These are phyloP conservation scores for Pontoporia blainvillei DNA, from an alignment of 2,113 vertebrate species.

Conservation along the genomic window DNA sequence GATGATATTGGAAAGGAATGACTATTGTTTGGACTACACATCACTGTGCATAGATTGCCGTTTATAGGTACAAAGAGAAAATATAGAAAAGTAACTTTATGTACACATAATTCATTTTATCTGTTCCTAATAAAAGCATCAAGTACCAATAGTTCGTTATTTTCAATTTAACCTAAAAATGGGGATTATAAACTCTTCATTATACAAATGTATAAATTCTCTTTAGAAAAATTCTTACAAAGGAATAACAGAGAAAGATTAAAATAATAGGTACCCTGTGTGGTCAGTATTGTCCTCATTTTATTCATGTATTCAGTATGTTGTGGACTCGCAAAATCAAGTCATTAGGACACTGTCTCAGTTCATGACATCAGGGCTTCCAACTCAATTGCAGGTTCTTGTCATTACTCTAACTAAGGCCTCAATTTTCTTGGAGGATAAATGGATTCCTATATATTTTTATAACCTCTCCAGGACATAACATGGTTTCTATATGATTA, in stretches of 20 bases:
- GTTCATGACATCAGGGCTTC: constrained; percentile 21
- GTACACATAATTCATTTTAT: not conserved
- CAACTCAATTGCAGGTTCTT: constrained; percentile 25
- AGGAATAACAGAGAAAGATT: not conserved
- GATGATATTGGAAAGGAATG: not conserved
- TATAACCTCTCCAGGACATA: constrained; percentile 38
- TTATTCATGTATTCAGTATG: constrained; percentile 35
- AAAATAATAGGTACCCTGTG: not conserved
- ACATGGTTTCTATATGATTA: constrained; percentile 51
- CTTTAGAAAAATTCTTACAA: constrained; percentile 16
- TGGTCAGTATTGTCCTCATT: constrained; percentile 34
- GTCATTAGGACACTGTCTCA: constrained; percentile 25
- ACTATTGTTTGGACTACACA: not conserved
- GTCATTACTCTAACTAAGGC: constrained; percentile 45
- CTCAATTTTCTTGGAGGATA: constrained; percentile 47
- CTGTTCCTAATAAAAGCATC: not conserved
- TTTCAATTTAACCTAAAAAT: constrained; percentile 22
- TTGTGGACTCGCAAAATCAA: constrained; percentile 34
- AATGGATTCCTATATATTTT: constrained; percentile 63
- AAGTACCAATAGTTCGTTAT: not conserved
- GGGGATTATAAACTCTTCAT: not conserved
- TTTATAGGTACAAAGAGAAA: constrained; percentile 17
- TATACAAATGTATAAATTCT: constrained; percentile 7
- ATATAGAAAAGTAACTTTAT: not conserved
- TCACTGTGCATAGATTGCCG: not conserved